phyloP scores from a whole-genome alignment of 23 tunicate genomes.

The Corella eumyota region DNA sequence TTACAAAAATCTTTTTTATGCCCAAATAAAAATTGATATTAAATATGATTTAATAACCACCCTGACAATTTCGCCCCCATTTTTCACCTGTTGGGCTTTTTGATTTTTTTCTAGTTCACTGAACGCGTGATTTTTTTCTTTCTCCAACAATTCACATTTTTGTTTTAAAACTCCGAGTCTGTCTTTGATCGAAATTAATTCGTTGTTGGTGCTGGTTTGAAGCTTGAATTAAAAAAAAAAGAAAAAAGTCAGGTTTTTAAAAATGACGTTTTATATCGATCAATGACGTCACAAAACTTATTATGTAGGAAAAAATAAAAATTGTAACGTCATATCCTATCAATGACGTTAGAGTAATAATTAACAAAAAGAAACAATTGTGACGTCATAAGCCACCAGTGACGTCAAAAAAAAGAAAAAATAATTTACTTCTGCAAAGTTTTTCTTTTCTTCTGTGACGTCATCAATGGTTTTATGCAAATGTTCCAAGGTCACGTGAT shows the following conservation, averaged over 20 bases:
- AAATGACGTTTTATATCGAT: background rate
- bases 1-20: too few species aligned
- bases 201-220: slow-evolving; percentile 22
- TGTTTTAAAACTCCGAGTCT: slow-evolving; percentile 31
- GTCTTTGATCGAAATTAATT: slow-evolving; percentile 29
- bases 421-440: too few species aligned
- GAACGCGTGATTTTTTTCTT: slow-evolving; percentile 61
- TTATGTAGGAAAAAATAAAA: too few species aligned
- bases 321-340: too few species aligned
- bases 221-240: slow-evolving; percentile 4
- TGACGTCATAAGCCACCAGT: too few species aligned
- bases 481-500: slow-evolving; percentile 51
- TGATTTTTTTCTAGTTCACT: slow-evolving; percentile 40
- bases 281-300: too few species aligned
- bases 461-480: slow-evolving; percentile 44
- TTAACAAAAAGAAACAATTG: too few species aligned
- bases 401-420: too few species aligned
- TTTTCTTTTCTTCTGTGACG: slow-evolving; percentile 22
- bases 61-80: too few species aligned
- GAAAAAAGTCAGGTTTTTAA: background rate
- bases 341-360: too few species aligned
- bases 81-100: slow-evolving; percentile 78
- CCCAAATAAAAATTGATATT: too few species aligned
- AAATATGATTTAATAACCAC: too few species aligned
- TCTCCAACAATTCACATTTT: slow-evolving; percentile 50